Conservation (phyloP, 2,888 invertebrate species). For the Eurois occulta region DNA sequence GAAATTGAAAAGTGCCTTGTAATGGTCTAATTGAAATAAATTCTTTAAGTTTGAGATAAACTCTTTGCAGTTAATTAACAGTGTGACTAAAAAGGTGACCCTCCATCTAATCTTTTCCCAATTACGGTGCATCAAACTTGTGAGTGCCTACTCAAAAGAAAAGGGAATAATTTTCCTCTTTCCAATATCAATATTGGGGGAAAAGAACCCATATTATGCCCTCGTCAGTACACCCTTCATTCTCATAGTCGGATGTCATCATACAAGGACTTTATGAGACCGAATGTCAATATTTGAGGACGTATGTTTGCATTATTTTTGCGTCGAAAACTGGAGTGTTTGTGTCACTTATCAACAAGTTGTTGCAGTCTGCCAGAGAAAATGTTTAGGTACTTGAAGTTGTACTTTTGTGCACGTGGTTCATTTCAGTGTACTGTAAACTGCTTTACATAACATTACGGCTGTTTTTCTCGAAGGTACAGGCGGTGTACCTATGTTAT, state of each 20-base stretch:
- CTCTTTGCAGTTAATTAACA: too few species aligned
- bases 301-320: constrained; percentile 43
- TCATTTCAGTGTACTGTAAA: neutral
- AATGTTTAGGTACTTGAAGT: neutral
- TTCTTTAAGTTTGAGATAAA: too few species aligned
- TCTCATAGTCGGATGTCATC: constrained; percentile 33
- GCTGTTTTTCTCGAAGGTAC: neutral
- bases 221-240: constrained; percentile 9
- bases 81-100: too few species aligned
- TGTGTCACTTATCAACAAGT: constrained; percentile 56
- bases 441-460: neutral
- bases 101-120: neutral
- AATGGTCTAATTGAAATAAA: too few species aligned
- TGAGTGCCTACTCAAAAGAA: neutral
- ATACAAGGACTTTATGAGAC: constrained; percentile 15
- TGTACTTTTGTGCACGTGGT: neutral
- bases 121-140: neutral
- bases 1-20: too few species aligned
- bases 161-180: neutral
- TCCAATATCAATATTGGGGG: constrained; percentile 10
- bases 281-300: constrained; percentile 43
- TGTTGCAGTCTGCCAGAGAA: constrained; percentile 24
- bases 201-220: neutral
- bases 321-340: constrained; percentile 32
- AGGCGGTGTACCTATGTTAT: neutral